Percentiles rank a stretch among this genome's conserved stretches.
phyloP scores from a whole-genome alignment of 2,888 invertebrate species.

The Neuroscelio doddi region DNA sequence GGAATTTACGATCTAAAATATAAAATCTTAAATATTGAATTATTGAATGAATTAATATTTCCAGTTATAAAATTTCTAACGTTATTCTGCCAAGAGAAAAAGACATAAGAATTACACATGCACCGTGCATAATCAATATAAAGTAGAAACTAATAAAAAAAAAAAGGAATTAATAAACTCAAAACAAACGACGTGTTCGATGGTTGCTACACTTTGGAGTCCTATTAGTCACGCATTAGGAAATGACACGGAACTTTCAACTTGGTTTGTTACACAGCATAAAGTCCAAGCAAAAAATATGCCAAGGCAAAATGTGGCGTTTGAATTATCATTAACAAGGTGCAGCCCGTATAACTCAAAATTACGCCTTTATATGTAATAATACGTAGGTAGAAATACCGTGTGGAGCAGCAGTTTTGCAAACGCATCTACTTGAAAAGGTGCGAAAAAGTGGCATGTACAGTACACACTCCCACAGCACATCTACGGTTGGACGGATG shows the following conservation, averaged over 20 bases:
- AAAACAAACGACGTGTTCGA: slow-evolving; percentile 24
- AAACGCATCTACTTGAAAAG: slow-evolving; percentile 47
- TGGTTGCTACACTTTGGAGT: slow-evolving; percentile 34
- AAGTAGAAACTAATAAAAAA: no score
- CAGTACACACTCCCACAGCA: no score
- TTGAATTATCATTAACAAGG: slow-evolving; percentile 72
- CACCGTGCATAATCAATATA: no score
- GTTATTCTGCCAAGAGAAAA: no score
- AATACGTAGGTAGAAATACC: slow-evolving; percentile 60
- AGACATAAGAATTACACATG: no score
- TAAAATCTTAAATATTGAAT: no score
- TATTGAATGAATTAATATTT: slow-evolving; percentile 8
- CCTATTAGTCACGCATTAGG: slow-evolving; percentile 8
- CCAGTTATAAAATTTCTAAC: no score
- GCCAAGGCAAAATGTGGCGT: slow-evolving; percentile 62
- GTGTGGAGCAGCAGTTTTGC: slow-evolving; percentile 45
- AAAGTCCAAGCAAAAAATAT: slow-evolving; percentile 32
- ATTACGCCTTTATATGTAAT: slow-evolving; percentile 70
- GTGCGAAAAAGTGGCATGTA: slow-evolving; percentile 46
- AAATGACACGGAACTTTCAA: slow-evolving; percentile 17
- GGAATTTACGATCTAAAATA: no score
- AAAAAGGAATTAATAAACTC: no score
- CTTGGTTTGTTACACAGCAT: slow-evolving; percentile 20
- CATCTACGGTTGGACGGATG: slow-evolving; percentile 51
- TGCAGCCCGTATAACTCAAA: slow-evolving; percentile 68